phyloP scores from a whole-genome alignment of 1,140 invertebrate species.

The Scaptomyza montana region DNA sequence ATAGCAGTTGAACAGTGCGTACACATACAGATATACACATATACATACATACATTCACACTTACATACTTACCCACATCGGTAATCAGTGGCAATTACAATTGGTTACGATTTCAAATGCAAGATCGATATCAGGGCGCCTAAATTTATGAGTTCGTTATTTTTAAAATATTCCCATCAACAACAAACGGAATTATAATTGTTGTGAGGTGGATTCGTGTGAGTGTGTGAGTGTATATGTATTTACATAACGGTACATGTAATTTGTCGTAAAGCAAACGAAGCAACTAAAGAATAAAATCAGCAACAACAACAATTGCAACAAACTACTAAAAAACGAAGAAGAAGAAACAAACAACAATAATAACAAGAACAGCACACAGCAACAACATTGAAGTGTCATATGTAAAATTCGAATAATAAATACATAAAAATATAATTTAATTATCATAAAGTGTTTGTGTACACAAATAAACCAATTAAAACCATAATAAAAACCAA shows the following conservation, averaged over 20 bases:
- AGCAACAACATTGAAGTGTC: constrained; percentile 49
- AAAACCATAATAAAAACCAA: constrained; percentile 8
- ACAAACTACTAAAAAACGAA: neutral
- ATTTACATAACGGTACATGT: constrained; percentile 26
- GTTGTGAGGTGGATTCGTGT: constrained; percentile 15
- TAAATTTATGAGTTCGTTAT: neutral
- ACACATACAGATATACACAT: constrained; percentile 8
- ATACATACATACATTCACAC: constrained; percentile 9
- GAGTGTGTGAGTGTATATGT: constrained; percentile 9
- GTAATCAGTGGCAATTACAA: constrained; percentile 3
- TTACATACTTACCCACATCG: neutral
- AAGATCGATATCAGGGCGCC: constrained; percentile 20
- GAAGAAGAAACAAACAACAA: constrained; percentile 12
- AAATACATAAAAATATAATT: constrained; percentile 37
- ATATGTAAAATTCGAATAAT: constrained; percentile 48
- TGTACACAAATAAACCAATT: constrained; percentile 31
- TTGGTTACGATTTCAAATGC: neutral
- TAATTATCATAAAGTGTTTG: constrained; percentile 31
- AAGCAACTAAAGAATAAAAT: constrained; percentile 18
- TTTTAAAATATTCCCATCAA: neutral
- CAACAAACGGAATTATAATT: constrained; percentile 1
- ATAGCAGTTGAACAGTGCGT: constrained; percentile 11
- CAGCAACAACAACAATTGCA: constrained; percentile 28
- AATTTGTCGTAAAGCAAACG: constrained; percentile 15
- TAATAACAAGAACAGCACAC: constrained; percentile 33